Evolutionary conservation across 2,797 vertebrate species (phyloP), one percentile per base, ranked within the genome.

Genomic region (Trematomus bernacchii): DNA sequence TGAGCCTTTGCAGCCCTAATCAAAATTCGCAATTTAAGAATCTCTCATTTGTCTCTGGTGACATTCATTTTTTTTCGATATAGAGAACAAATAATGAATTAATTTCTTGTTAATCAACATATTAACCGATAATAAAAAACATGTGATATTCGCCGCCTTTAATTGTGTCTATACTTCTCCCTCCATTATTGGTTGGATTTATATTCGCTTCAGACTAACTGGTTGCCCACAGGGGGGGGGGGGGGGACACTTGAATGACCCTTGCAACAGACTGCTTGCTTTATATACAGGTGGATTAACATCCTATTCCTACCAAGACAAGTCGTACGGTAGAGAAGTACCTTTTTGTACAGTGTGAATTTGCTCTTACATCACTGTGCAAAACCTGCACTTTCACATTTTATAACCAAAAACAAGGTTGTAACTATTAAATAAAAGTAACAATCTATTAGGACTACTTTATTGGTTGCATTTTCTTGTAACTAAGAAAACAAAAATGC

Each of bases 231-330:
- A 14, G 66, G 40, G 37, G 33, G 30, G 21, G 37, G 30, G 30
- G 23, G 33, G 33, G 33, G 1, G 3, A 43, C 23, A 47, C 71
- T 75, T 65, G 67, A 82, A 75, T 55, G 62, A 66, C 61, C 76
- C 60, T 73, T 65, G 66, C 74, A 44, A 57, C 75, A 79, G 72
- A 71, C 74, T 23, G 62, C 77, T 67, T 67, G 55, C 62, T 73
- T 83, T 68, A 59, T 47, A 84, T 82, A 76, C 71, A 76, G 66
- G 63, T 58, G 43, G 78, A 71, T 79, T 77, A 78, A 67, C 37
- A 64, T 69, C 27, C 21, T 61, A 52, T 70, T 65, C 46, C 16
- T 46, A 46, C 46, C 46, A 67, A 54, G 13, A n/a, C 42, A 75
- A 55, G 15, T 63, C 70, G 52, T 10, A 62, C 44, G 61, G 12